Base-by-base conservation (phyloP, 2,888 invertebrate genomes). In the Xanthorhoe spadicearia region DNA sequence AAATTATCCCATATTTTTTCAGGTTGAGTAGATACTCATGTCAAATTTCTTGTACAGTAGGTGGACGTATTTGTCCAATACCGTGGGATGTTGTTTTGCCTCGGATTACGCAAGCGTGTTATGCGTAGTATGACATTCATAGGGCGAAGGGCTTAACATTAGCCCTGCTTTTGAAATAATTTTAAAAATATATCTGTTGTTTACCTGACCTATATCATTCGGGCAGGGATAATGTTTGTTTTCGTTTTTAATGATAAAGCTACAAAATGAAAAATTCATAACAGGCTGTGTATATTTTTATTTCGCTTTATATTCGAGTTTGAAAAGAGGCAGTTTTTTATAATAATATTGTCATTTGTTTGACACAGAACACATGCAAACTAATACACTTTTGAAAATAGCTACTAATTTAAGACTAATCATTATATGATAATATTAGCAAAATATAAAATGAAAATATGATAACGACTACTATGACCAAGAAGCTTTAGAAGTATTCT, bases 1-100 rank as follows among this genome's bases (percentile, higher is more conserved):
- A 77, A 79, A 78, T 32, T 79, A 67, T 72, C 71, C 67, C 57
- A 68, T 69, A 68, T 74, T 74, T 75, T 75, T 69, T 66, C 67
- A 59, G 43, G 43, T 10, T 51, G 51, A 23, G 66, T 23, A 53
- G 65, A 61, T 61, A 65, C 28, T 10, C 38, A 32, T 53, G 35
- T 35, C 35, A 17, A 35, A 18, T 53, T 43, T 43, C 38, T 43
- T 43, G 6, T 32, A 32, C 32, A 0, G 32, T 5, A 32, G 32
- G 38, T 43, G 38, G 38, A 43, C 38, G 13, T 43, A 43, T 43
- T 13, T 43, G 38, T 43, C 38, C 38, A 43, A 53, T 32, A 8
- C 35, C 35, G 9, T 35, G 53, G 53, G 17, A 15, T 17, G 35
- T 15, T 23, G n/a, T n/a, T 28, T 35, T n/a, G 15, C 5, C 38